These are phyloP conservation scores for Episyrphus balteatus DNA, from an alignment of 1,140 invertebrate species.

Conservation along the genomic window DNA sequence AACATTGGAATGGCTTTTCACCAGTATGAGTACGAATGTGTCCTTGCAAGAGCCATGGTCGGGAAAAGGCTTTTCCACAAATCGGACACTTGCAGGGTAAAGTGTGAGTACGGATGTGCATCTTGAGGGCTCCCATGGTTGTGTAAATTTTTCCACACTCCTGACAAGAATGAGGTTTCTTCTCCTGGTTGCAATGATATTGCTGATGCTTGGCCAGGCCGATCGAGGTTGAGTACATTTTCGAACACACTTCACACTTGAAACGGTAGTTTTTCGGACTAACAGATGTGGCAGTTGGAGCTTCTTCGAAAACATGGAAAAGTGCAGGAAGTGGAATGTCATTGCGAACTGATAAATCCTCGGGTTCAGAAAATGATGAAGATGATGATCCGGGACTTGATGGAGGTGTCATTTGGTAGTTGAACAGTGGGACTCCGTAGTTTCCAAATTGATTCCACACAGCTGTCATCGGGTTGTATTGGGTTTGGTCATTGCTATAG, in stretches of 20 bases:
- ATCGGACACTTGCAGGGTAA: conserved; percentile 92
- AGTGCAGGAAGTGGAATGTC: conserved; percentile 32
- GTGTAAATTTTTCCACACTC: conserved; percentile 44
- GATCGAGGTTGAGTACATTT: conserved; percentile 92
- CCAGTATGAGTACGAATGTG: conserved; percentile 82
- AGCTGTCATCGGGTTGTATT: conserved; percentile 29
- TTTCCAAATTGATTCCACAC: conserved; percentile 25
- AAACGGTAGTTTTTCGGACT: conserved; percentile 51
- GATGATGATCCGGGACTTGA: conserved; percentile 29
- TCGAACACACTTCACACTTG: conserved; percentile 83
- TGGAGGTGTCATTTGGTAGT: conserved; percentile 32
- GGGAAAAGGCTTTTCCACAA: conserved; percentile 93
- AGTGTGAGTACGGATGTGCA: conserved; percentile 65
- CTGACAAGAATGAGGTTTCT: conserved; percentile 40
- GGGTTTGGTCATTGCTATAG: conserved; percentile 28
- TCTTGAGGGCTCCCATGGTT: conserved; percentile 49
- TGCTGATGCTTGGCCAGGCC: conserved; percentile 91
- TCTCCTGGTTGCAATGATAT: conserved; percentile 60
- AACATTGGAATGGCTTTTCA: conserved; percentile 92
- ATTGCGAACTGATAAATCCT: conserved; percentile 32
- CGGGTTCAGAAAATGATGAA: conserved; percentile 20
- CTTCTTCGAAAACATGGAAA: conserved; percentile 32
- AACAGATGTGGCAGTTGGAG: conserved; percentile 8
- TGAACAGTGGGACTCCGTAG: conserved; percentile 23
- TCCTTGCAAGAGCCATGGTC: conserved; percentile 92